phyloP scores from a whole-genome alignment of 2,797 vertebrate species.

The Siniperca scherzeri region DNA sequence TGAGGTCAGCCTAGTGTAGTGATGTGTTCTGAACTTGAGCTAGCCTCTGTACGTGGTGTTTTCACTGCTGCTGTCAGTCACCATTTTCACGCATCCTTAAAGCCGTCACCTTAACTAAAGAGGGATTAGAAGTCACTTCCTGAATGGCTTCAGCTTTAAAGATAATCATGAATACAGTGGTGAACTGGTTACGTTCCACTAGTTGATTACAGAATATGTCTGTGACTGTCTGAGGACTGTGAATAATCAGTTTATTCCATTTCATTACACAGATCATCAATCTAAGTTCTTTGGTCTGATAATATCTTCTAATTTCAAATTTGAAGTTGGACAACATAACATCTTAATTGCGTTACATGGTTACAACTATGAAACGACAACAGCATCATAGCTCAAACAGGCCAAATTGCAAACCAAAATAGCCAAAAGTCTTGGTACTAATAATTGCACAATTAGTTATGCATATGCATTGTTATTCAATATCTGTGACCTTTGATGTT shows the following conservation, averaged over 20 bases:
- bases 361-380: not conserved
- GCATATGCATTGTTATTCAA: not conserved
- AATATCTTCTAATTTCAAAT: constrained; percentile 2
- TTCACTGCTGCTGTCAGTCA: constrained; percentile 57
- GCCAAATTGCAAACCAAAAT: not conserved
- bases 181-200: constrained; percentile 17
- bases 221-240: not conserved
- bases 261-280: not conserved
- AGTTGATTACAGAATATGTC: constrained; percentile 18
- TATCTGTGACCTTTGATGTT: not conserved
- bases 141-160: constrained; percentile 60
- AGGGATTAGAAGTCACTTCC: constrained; percentile 76
- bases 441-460: not conserved
- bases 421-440: not conserved
- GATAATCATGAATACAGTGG: constrained; percentile 41
- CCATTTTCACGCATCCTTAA: constrained; percentile 63
- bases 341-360: not conserved
- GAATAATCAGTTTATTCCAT: constrained; percentile 7
- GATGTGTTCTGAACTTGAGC: constrained; percentile 33
- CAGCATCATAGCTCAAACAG: not conserved
- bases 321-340: not conserved
- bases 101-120: constrained; percentile 64
- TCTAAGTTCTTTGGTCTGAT: not conserved
- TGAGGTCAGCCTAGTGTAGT: not conserved
- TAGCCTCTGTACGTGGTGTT: constrained; percentile 22